Conservation (phyloP, 1,140 invertebrate species). For the Euura saliciscinereae region DNA sequence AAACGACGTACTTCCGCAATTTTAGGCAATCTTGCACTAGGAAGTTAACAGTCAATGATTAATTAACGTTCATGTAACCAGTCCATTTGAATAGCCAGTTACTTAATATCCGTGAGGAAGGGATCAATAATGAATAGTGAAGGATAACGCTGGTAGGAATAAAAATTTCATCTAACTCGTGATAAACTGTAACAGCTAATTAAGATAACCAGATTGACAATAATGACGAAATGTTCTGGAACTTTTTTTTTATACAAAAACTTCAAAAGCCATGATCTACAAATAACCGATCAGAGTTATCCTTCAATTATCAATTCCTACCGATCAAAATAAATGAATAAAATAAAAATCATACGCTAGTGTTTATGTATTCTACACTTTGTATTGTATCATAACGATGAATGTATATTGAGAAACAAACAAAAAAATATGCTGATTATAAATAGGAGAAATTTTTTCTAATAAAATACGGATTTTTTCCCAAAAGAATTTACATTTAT, state of each 20-base stretch:
- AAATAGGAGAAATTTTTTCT: slow-evolving; percentile 41
- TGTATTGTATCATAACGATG: slow-evolving; percentile 44
- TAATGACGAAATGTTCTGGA: neutral
- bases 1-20: slow-evolving; percentile 4
- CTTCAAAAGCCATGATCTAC: neutral
- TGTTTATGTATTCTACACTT: slow-evolving; percentile 37
- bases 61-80: neutral
- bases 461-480: slow-evolving; percentile 41
- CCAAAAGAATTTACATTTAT: slow-evolving; percentile 17
- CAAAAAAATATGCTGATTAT: slow-evolving; percentile 28
- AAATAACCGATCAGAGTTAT: neutral
- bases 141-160: neutral
- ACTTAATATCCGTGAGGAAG: neutral
- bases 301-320: neutral
- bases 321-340: neutral
- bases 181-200: too few species aligned
- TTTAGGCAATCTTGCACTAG: neutral
- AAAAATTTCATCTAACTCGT: neutral
- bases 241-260: neutral
- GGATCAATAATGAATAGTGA: neutral
- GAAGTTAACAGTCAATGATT: slow-evolving; percentile 6
- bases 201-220: neutral
- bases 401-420: slow-evolving; percentile 18
- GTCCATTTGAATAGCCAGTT: neutral
- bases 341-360: slow-evolving; percentile 7